phyloP scores from a whole-genome alignment of 1,140 invertebrate genomes.

The Magallana gigas region DNA sequence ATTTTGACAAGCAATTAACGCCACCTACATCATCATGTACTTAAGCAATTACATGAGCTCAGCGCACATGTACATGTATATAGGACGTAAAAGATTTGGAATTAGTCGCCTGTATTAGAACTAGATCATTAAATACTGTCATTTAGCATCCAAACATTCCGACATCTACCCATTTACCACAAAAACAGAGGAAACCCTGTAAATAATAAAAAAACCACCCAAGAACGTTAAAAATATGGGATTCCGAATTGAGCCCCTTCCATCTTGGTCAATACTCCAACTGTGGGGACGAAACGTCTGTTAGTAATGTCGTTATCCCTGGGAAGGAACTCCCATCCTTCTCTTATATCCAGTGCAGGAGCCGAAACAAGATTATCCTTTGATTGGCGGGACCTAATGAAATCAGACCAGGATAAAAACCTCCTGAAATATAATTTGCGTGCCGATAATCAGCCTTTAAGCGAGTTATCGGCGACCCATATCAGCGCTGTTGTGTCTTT shows the following conservation, averaged over 20 bases:
- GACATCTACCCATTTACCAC: no score
- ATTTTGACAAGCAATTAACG: no score
- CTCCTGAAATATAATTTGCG: constrained; percentile 31
- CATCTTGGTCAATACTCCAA: neutral
- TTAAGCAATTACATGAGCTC: no score
- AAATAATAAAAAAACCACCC: no score
- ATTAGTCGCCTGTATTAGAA: no score
- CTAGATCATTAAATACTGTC: no score
- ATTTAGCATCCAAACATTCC: no score
- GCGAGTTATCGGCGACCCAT: constrained; percentile 28
- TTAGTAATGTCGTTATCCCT: neutral
- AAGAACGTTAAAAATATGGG: no score
- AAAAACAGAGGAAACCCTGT: no score
- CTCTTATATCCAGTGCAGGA: neutral
- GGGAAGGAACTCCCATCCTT: neutral
- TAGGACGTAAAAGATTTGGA: no score
- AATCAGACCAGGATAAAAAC: constrained; percentile 27
- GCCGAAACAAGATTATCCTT: constrained; percentile 20
- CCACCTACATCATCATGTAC: no score
- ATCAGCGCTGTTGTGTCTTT: constrained; percentile 16
- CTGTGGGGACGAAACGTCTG: neutral
- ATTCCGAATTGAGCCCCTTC: neutral
- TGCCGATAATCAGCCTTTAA: neutral
- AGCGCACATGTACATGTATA: no score
- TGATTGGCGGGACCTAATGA: constrained; percentile 30